Evolutionary conservation across 1,140 invertebrate species (phyloP).

Genomic region (Forficula auricularia): DNA sequence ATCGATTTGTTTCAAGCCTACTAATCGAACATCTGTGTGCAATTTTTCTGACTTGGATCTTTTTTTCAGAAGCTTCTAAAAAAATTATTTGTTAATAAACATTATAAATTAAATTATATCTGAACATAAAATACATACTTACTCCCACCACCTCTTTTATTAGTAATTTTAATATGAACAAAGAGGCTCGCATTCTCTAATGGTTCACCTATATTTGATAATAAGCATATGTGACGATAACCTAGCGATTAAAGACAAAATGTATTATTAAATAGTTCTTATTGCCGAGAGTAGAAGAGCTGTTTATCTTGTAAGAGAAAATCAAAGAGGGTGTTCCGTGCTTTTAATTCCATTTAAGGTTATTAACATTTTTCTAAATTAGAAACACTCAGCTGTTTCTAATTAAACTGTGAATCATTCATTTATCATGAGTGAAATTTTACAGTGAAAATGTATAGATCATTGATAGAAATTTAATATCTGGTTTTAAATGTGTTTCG

Average conservation of each 20-base stretch:
- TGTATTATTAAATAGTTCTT: neutral
- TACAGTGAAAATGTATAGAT: no score
- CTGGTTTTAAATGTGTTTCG: no score
- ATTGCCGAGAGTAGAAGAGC: neutral
- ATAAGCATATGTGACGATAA: slow-evolving; percentile 38
- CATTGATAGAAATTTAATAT: no score
- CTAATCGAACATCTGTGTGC: slow-evolving; percentile 24
- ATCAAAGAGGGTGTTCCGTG: no score
- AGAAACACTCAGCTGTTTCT: no score
- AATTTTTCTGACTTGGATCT: slow-evolving; percentile 22
- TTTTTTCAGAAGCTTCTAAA: slow-evolving; percentile 23
- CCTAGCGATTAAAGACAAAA: slow-evolving; percentile 21
- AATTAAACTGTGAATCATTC: no score
- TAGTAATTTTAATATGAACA: slow-evolving; percentile 41
- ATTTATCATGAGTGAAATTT: no score
- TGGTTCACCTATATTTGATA: slow-evolving; percentile 36
- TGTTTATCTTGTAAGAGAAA: no score
- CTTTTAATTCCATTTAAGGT: no score
- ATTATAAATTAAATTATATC: slow-evolving; percentile 6
- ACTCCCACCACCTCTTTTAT: slow-evolving; percentile 36
- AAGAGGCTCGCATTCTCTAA: slow-evolving; percentile 38
- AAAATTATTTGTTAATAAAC: slow-evolving; percentile 4
- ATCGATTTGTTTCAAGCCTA: slow-evolving; percentile 29
- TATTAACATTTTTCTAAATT: no score
- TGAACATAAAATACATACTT: slow-evolving; percentile 16